Conservation (phyloP, 2,888 invertebrate genomes). For the Acrobasis repandana region DNA sequence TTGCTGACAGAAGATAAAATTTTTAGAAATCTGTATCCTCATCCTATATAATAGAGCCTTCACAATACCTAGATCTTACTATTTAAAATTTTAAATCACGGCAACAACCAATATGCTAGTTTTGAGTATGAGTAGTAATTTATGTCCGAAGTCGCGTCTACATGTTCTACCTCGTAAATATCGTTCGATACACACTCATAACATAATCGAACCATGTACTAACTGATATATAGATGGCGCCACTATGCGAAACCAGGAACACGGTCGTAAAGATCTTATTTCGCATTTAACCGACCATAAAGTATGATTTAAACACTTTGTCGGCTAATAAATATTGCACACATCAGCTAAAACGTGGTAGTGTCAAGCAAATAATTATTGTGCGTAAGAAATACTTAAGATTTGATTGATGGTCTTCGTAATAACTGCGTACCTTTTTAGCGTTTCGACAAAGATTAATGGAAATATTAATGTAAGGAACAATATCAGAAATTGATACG, state of each 20-base stretch:
- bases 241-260: constrained; percentile 51
- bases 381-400: constrained; percentile 16
- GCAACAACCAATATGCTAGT: not conserved
- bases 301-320: constrained; percentile 57
- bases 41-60: too few relatives aligned
- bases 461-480: constrained; percentile 13
- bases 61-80: too few relatives aligned
- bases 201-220: constrained; percentile 39
- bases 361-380: constrained; percentile 41
- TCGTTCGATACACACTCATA: constrained; percentile 38
- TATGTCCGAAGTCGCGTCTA: constrained; percentile 26
- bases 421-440: constrained; percentile 21
- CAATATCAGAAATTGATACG: constrained; percentile 18
- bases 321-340: constrained; percentile 51
- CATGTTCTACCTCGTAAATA: constrained; percentile 43
- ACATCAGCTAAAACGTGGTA: constrained; percentile 42
- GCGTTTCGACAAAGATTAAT: constrained; percentile 22
- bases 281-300: constrained; percentile 59
- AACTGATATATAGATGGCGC: constrained; percentile 58
- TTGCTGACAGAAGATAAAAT: too few relatives aligned
- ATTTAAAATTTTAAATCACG: not conserved
- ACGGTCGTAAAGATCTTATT: constrained; percentile 63
- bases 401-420: constrained; percentile 16
- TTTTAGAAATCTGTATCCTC: too few relatives aligned
- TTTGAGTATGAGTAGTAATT: constrained; percentile 19